phyloP scores from a whole-genome alignment of 2,888 invertebrate genomes.

The Baronia brevicornis region DNA sequence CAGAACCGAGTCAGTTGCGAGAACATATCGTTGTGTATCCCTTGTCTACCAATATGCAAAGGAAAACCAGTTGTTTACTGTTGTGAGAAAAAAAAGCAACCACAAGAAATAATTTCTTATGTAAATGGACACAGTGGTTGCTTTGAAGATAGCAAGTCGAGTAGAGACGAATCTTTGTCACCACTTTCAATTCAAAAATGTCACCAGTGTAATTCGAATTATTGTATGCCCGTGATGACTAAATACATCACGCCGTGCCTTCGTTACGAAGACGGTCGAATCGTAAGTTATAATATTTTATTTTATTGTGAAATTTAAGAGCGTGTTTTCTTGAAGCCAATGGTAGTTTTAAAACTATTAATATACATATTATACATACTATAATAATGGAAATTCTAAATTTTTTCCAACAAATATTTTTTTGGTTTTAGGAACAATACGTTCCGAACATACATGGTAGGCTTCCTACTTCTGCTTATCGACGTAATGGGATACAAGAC shows the following conservation, averaged over 20 bases:
- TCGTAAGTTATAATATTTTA: conserved; percentile 62
- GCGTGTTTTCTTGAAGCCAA: no score
- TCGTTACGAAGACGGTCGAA: conserved; percentile 64
- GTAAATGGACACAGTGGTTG: no score
- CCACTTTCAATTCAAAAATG: no score
- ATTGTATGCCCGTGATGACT: conserved; percentile 21
- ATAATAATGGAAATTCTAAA: conserved; percentile 24
- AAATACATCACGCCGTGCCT: conserved; percentile 68
- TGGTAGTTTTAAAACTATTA: no score
- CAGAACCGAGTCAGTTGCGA: conserved; percentile 31
- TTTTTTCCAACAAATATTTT: conserved; percentile 33
- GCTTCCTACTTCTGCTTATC: conserved; percentile 53
- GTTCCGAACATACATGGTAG: conserved; percentile 59
- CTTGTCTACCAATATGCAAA: conserved; percentile 42
- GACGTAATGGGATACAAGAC: conserved; percentile 61
- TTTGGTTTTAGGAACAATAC: conserved; percentile 70
- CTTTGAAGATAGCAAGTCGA: no score
- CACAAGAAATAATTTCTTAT: no score
- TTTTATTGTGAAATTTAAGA: no score
- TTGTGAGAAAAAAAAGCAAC: conserved; percentile 32
- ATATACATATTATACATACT: conserved; percentile 19
- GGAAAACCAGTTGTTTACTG: conserved; percentile 34
- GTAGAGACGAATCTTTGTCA: no score
- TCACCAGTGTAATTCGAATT: no score
- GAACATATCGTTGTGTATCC: conserved; percentile 30